Evolutionary conservation across 2,888 invertebrate genomes (phyloP).

Genomic region (Dyspetes luteomarginatus): DNA sequence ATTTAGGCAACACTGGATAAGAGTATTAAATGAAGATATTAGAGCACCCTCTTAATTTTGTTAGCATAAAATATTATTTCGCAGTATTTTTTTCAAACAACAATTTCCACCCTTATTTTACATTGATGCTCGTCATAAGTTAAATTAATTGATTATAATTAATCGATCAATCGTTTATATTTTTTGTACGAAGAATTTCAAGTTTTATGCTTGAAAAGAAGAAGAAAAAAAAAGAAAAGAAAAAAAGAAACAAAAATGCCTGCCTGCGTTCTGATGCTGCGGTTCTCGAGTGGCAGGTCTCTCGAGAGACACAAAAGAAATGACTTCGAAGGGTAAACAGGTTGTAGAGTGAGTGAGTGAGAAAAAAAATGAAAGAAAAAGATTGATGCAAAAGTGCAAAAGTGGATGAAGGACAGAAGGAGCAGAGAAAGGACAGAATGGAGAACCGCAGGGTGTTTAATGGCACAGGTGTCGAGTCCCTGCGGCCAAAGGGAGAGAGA

Average conservation of each 20-base stretch:
- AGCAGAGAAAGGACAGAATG: neutral
- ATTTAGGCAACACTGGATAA: conserved; percentile 49
- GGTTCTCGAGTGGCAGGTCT: neutral
- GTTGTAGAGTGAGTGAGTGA: conserved; percentile 15
- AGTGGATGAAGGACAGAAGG: neutral
- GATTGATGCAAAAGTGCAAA: conserved; percentile 1
- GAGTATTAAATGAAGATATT: conserved; percentile 59
- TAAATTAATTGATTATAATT: too few species aligned
- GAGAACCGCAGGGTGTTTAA: neutral
- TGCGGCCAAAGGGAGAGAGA: neutral
- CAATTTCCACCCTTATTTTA: too few species aligned
- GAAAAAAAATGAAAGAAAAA: neutral
- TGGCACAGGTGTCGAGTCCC: conserved; percentile 45
- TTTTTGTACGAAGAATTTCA: too few species aligned
- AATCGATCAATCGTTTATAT: too few species aligned
- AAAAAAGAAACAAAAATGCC: too few species aligned
- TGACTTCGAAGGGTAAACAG: conserved; percentile 39
- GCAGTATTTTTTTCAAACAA: too few species aligned
- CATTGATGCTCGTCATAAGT: too few species aligned
- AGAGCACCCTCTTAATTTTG: conserved; percentile 50
- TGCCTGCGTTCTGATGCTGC: too few species aligned
- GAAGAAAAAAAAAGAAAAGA: too few species aligned
- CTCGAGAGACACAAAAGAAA: conserved; percentile 20
- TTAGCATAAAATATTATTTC: too few species aligned
- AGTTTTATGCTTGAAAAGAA: too few species aligned